Evolutionary conservation across 2,797 vertebrate genomes (phyloP), one percentile per base, ranked within the genome.

Genomic region (Lepilemur ruficaudatus): DNA sequence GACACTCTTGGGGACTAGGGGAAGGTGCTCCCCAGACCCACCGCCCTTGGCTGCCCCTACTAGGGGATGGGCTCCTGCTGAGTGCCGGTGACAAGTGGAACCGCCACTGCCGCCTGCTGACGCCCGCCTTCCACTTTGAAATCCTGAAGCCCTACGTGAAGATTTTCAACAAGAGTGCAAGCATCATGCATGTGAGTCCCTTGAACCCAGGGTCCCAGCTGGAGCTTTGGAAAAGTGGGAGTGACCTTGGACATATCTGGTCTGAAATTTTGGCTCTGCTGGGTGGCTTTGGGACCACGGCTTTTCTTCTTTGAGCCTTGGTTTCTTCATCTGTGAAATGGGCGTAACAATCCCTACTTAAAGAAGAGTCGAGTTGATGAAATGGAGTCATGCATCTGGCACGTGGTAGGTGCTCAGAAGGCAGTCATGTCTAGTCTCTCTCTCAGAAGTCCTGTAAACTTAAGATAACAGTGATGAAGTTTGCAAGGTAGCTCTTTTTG

Each of bases 51-150:
- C 15, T 89, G 5, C n/a, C 25, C 43, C 41, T 43, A 0, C 2
- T 98, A 99, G 99, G 99, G 10, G 98, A 99, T 1, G 99, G 99
- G 70, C 98, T 99, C 69, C 95, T 99, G 91, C 81, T 99, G 67
- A 99, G 99, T 91, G 97, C 91, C 0, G 99, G 99, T 17, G n/a
- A n/a, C n/a, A n/a, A n/a, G n/a, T n/a, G n/a, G n/a, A n/a, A n/a
- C n/a, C n/a, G n/a, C n/a, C n/a, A 97, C 87, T 98, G 99, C 0
- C 98, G 97, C 1, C 97, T 99, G 72, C 97, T 99, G 67, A 99
- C 99, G 0, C 99, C 99, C 0, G 99, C 99, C 17, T 99, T 99
- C 96, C 99, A 99, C 87, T 99, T 99, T n/a, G 98, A 99, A 81
- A 98, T 99, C 85, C 97, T 99, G 78, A 99, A 98, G 95, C 98